Evolutionary conservation across 2,888 invertebrate genomes (phyloP).

Genomic region (Drosophila mimetica): DNA sequence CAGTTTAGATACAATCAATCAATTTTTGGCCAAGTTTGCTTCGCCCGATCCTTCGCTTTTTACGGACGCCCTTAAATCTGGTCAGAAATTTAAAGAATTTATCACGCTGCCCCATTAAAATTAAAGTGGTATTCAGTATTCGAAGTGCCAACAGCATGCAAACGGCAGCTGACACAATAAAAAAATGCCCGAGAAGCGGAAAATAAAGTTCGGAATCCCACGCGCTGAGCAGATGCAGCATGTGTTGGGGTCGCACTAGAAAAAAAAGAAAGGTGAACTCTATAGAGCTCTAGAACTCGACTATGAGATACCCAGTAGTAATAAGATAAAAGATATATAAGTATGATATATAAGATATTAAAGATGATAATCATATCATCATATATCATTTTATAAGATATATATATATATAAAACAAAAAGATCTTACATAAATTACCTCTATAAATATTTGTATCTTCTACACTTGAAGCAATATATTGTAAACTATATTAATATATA

Average conservation of each 20-base stretch:
- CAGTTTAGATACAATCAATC: conserved; percentile 34
- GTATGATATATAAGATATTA: no score
- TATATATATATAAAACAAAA: no score
- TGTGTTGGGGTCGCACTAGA: background rate
- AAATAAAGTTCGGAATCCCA: conserved; percentile 24
- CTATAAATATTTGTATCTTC: no score
- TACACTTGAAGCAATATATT: no score
- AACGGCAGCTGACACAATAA: conserved; percentile 15
- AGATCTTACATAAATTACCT: no score
- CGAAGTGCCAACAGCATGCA: conserved; percentile 16
- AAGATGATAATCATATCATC: no score
- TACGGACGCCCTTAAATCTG: background rate
- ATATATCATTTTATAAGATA: no score
- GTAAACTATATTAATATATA: no score
- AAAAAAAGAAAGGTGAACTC: background rate
- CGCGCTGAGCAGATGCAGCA: conserved; percentile 12
- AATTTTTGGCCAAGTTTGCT: conserved; percentile 5
- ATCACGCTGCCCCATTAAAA: conserved; percentile 7
- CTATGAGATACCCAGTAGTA: background rate
- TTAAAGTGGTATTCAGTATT: conserved; percentile 2
- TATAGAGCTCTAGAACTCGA: background rate
- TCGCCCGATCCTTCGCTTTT: background rate
- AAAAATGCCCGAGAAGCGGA: background rate
- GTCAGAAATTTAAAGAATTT: conserved; percentile 11
- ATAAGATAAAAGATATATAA: no score